phyloP scores from a whole-genome alignment of 2,113 vertebrate species.

The Ceratotherium simum region DNA sequence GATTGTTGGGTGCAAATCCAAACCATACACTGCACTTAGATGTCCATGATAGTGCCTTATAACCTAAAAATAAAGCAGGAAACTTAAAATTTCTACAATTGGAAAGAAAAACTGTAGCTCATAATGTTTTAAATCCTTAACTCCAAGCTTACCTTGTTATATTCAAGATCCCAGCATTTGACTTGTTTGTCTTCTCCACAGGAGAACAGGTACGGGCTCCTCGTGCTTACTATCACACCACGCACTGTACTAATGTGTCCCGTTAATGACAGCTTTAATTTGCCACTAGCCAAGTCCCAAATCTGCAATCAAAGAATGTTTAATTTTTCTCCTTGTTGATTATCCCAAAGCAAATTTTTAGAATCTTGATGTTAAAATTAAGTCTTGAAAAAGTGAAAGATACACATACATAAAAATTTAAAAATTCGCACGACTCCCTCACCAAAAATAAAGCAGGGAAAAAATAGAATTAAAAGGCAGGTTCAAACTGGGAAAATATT shows the following conservation, averaged over 20 bases:
- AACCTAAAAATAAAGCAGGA: constrained; percentile 87
- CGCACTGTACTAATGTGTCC: constrained; percentile 99
- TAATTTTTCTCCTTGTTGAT: background rate
- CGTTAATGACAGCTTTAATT: constrained; percentile 96
- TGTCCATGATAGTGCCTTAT: constrained; percentile 99
- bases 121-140: background rate
- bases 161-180: constrained; percentile 99
- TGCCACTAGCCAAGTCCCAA: constrained; percentile 98
- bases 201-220: constrained; percentile 98
- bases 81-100: background rate
- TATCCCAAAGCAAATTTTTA: background rate
- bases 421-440: background rate
- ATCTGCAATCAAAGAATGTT: constrained; percentile 89
- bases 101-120: background rate
- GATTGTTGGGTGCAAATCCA: constrained; percentile 97
- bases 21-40: constrained; percentile 96
- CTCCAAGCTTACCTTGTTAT: constrained; percentile 93
- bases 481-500: background rate
- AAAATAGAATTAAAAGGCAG: background rate
- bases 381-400: background rate
- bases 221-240: constrained; percentile 95
- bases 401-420: background rate
- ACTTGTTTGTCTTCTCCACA: constrained; percentile 99
- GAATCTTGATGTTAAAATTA: background rate
- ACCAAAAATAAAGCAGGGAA: constrained; percentile 11